These are phyloP conservation scores for Caenorhabditis japonica DNA, from an alignment of 2,888 invertebrate species.

Conservation along the genomic window DNA sequence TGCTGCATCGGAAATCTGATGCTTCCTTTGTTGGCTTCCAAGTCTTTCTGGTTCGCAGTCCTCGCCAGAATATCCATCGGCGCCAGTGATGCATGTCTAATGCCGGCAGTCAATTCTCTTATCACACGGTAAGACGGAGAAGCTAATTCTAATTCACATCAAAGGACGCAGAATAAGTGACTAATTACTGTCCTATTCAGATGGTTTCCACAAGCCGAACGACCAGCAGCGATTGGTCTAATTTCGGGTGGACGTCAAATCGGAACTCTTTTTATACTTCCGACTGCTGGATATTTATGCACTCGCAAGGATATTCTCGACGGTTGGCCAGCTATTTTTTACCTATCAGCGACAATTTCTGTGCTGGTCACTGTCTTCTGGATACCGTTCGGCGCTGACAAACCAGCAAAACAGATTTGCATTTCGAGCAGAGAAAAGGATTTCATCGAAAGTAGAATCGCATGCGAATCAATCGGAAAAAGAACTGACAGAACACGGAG, in stretches of 20 bases:
- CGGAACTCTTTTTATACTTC: constrained; percentile 74
- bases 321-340: constrained; percentile 76
- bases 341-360: constrained; percentile 69
- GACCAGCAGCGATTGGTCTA: constrained; percentile 74
- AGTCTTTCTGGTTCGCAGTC: constrained; percentile 73
- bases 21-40: constrained; percentile 64
- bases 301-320: constrained; percentile 72
- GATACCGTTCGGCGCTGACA: constrained; percentile 76
- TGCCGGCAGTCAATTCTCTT: constrained; percentile 73
- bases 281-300: constrained; percentile 74
- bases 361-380: constrained; percentile 71
- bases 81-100: constrained; percentile 74
- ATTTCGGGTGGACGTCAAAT: constrained; percentile 75
- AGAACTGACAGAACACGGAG: constrained; percentile 67
- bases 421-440: constrained; percentile 70
- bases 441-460: constrained; percentile 75
- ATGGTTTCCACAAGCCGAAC: constrained; percentile 74
- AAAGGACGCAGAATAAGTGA: background rate
- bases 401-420: constrained; percentile 75
- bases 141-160: constrained; percentile 1
- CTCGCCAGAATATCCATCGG: constrained; percentile 70
- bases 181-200: constrained; percentile 30
- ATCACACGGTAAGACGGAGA: constrained; percentile 69
- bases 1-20: constrained; percentile 70
- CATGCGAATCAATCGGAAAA: constrained; percentile 75